Evolutionary conservation across 2,797 vertebrate genomes (phyloP), one percentile per base, ranked within the genome.

Genomic region (Pristis pectinata): DNA sequence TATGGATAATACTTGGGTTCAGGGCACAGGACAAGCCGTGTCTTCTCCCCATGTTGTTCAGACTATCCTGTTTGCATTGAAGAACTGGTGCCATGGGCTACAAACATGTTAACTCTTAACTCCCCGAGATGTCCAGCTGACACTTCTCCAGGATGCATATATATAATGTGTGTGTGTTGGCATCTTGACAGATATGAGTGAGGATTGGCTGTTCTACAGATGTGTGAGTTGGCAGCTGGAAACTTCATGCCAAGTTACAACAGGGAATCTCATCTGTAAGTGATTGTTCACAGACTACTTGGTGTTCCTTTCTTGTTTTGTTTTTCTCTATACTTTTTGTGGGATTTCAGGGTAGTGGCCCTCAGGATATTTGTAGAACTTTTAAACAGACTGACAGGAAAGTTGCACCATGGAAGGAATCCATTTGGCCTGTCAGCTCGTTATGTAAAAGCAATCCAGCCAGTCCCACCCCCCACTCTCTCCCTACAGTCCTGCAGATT

Each of bases 221-320:
- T 85, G 82, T 85, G 24, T 85, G 82, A 85, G 30, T 85, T 85
- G 82, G 82, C 82, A 87, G 53, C 53, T 53, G 10, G 53, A n/a
- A 34, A 11, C 53, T 64, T n/a, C 17, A 59, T 64, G 59, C 34
- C n/a, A 91, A 91, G 15, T 64, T 91, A 64, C 34, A 41, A 37
- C 7, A 61, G 87, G 61, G 34, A 64, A 64, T 67, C 61, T 19
- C 19, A 67, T 67, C n/a, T 91, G 87, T 24, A 67, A 37, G n/a
- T 2, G n/a, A 24, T 91, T 91, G 59, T 91, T 91, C n/a, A 24
- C 61, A 91, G n/a, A 72, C 70, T 27, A 72, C 59, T 6, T 19
- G 41, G 59, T 67, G 9, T 64, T 91, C 67, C 59, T 24, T 61
- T n/a, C n/a, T 64, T 67, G 17, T 37, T 64, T 91, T 64, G 87